phyloP scores from a whole-genome alignment of 1,140 invertebrate genomes.

The Triops longicaudatus region DNA sequence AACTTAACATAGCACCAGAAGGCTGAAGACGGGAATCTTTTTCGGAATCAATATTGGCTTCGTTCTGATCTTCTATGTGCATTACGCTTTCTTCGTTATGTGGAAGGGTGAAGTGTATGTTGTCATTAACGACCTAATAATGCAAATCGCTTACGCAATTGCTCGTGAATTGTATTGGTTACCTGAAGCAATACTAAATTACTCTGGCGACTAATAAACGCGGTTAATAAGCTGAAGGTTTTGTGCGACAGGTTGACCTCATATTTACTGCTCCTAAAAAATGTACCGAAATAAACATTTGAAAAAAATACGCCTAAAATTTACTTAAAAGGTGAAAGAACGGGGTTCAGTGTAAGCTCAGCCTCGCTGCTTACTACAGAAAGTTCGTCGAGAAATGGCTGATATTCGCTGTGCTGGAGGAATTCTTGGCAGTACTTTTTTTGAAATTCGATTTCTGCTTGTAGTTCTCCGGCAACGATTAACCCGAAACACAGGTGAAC shows the following conservation, averaged over 20 bases:
- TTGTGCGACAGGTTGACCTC: neutral
- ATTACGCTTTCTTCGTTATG: neutral
- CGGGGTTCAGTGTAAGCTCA: neutral
- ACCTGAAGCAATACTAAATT: neutral
- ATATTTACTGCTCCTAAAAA: neutral
- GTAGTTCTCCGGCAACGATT: neutral
- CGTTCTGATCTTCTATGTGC: neutral
- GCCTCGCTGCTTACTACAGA: neutral
- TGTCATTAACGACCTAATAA: neutral
- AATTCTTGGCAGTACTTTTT: neutral
- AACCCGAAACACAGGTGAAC: neutral
- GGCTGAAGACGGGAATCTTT: neutral
- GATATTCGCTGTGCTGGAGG: neutral
- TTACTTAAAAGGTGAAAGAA: neutral
- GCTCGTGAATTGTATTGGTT: neutral
- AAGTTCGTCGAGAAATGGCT: neutral
- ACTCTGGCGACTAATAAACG: neutral
- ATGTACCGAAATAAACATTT: neutral
- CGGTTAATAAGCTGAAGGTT: neutral
- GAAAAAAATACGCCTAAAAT: neutral
- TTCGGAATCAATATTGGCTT: neutral
- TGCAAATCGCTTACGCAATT: neutral
- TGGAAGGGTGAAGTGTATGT: neutral
- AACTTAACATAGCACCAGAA: neutral
- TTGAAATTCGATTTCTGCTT: neutral